These are phyloP conservation scores for Apodemus sylvaticus DNA, from an alignment of 2,113 vertebrate species.

Conservation along the genomic window DNA sequence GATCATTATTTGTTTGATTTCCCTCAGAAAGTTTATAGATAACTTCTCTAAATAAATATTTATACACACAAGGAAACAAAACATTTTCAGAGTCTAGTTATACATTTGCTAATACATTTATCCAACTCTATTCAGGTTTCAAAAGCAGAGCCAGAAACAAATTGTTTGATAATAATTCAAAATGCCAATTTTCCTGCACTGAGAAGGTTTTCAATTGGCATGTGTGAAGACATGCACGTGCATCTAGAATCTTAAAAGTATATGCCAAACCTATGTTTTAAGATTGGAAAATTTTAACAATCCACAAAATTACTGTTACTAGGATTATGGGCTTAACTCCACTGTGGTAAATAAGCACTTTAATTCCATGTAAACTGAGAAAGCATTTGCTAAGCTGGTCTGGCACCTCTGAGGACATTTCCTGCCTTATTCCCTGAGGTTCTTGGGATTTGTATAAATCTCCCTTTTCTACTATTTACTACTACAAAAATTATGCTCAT, in stretches of 20 bases:
- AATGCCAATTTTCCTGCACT: neutral
- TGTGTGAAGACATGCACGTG: neutral
- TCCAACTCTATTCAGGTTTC: neutral
- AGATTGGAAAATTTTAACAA: conserved; percentile 38
- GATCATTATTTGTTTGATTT: neutral
- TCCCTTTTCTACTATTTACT: neutral
- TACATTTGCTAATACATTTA: neutral
- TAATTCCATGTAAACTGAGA: neutral
- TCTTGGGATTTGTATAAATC: neutral
- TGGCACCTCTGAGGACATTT: neutral
- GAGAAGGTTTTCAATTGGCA: neutral
- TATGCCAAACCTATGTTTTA: neutral
- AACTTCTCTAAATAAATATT: neutral
- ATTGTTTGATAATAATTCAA: conserved; percentile 16
- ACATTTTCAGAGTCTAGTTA: neutral
- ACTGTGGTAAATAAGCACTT: conserved; percentile 14
- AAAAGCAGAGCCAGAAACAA: neutral
- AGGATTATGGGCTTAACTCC: neutral
- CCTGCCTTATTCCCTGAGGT: neutral
- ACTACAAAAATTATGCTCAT: neutral
- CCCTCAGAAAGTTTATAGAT: neutral
- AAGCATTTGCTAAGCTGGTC: conserved; percentile 25
- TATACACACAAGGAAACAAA: neutral
- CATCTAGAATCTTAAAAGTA: neutral
- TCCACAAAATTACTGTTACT: conserved; percentile 37